These are phyloP conservation scores for Periophthalmus magnuspinnatus DNA, from an alignment of 2,797 vertebrate species.

Conservation along the genomic window DNA sequence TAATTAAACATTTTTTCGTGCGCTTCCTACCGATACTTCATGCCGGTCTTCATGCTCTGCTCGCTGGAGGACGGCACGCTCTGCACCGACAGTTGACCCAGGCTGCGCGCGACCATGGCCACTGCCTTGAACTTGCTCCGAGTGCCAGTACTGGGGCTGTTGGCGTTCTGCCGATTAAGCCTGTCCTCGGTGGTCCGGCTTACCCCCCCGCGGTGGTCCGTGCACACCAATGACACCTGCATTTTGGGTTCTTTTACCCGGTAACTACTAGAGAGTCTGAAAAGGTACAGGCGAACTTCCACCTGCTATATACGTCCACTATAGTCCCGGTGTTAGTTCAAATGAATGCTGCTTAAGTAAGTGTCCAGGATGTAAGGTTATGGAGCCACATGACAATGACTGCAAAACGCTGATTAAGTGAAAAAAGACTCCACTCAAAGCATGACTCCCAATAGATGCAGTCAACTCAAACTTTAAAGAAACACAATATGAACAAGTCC, in stretches of 20 bases:
- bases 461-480: conserved; percentile 16
- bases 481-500: conserved; percentile 5
- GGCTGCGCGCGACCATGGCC: conserved; percentile 94
- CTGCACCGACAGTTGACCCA: conserved; percentile 92
- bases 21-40: conserved; percentile 92
- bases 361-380: conserved; percentile 23
- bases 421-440: conserved; percentile 50
- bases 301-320: conserved; percentile 17
- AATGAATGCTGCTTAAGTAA: conserved; percentile 43
- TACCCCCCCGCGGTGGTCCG: conserved; percentile 92
- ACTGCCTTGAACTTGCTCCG: conserved; percentile 91
- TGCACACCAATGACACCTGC: conserved; percentile 97
- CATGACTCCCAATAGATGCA: conserved; percentile 32
- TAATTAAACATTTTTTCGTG: neutral
- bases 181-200: conserved; percentile 89
- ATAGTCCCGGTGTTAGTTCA: neutral
- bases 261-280: conserved; percentile 1
- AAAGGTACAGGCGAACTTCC: conserved; percentile 22
- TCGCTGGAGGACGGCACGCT: conserved; percentile 83
- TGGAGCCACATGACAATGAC: conserved; percentile 18
- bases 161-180: conserved; percentile 86
- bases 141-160: conserved; percentile 88
- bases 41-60: conserved; percentile 87
- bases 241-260: conserved; percentile 64
- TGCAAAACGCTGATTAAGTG: conserved; percentile 44